Base-by-base conservation (phyloP, 2,113 vertebrate genomes). In the Vidua chalybeata region DNA sequence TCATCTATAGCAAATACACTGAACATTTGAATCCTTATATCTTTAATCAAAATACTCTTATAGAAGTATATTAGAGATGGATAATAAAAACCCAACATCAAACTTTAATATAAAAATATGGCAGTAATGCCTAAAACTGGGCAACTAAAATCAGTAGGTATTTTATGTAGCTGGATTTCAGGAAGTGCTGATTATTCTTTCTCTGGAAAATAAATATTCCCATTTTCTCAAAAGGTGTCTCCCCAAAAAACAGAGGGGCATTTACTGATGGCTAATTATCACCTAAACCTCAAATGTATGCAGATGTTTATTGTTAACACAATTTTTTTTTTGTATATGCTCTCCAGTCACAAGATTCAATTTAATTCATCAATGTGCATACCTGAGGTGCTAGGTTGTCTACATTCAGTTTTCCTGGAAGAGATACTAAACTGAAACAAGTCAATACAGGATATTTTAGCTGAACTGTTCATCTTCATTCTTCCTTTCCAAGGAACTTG, bases 361-460 rank as follows among this genome's bases (percentile, higher is more conserved):
- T 95, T 89, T 90, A 84, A 94, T 79, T 96, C 81, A 94, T 66
- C 46, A n/a, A 4, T 92, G 84, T 86, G 75, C 71, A 86, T 93
- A 87, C 66, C 73, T 94, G 74, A 97, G 96, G 64, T 92, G 49
- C 72, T 96, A 95, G 73, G 56, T 76, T 81, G 89, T 41, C 96
- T 97, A 97, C 90, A 97, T 64, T 97, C 87, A 95, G 84, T 84
- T 89, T 93, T 88, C 80, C 84, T 95, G 96, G 84, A 91, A 96
- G 89, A 88, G 68, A 84, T 52, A 93, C 96, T 90, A 96, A 86
- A 94, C 84, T 64, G 58, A 94, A 94, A 90, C 21, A 93, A 87
- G 77, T 85, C 67, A 96, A 93, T 63, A 79, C 31, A 84, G 62
- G 89, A 27, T 55, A 86, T 97, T 89, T 95, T 82, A 94, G 54